A percentile compares a stretch with the other conserved stretches of the same genome.
Conservation (phyloP, 1,140 invertebrate species). For the Dreissena polymorpha region DNA sequence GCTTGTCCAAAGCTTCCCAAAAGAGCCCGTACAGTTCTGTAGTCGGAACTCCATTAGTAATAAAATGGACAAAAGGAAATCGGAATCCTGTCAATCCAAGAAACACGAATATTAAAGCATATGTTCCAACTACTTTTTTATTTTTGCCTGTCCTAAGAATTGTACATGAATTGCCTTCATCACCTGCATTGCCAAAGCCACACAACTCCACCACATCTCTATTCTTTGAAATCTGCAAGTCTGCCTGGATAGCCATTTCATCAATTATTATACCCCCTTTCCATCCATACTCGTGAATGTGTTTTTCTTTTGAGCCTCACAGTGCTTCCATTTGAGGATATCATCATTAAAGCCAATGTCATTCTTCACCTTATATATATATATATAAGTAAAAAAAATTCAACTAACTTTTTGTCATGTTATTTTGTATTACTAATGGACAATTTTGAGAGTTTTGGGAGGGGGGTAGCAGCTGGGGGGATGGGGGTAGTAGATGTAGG, state of each 20-base stretch:
- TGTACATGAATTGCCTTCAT: constrained; percentile 22
- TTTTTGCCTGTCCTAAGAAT: constrained; percentile 33
- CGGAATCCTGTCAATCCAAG: constrained; percentile 51
- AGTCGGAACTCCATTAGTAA: constrained; percentile 35
- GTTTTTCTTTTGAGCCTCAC: constrained; percentile 39
- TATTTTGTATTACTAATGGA: too few species aligned
- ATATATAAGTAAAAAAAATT: too few species aligned
- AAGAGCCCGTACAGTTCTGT: constrained; percentile 55
- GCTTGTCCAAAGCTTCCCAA: constrained; percentile 47
- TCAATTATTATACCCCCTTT: constrained; percentile 56
- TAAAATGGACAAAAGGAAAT: constrained; percentile 59
- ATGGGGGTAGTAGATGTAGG: too few species aligned
- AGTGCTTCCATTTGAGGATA: constrained; percentile 52
- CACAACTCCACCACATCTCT: constrained; percentile 21
- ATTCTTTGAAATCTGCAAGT: constrained; percentile 21
- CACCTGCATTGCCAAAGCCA: constrained; percentile 33
- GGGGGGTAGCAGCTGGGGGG: too few species aligned
- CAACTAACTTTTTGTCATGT: too few species aligned
- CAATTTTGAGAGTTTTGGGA: too few species aligned
- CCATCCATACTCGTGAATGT: constrained; percentile 37
- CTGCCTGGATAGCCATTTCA: constrained; percentile 52
- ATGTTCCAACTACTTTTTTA: constrained; percentile 22
- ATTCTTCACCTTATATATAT: constrained; percentile 56
- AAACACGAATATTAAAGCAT: constrained; percentile 55
- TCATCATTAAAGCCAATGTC: constrained; percentile 54